Evolutionary conservation across 2,888 invertebrate genomes (phyloP), one percentile per base, ranked within the genome.

Genomic region (Coelinius sp.): DNA sequence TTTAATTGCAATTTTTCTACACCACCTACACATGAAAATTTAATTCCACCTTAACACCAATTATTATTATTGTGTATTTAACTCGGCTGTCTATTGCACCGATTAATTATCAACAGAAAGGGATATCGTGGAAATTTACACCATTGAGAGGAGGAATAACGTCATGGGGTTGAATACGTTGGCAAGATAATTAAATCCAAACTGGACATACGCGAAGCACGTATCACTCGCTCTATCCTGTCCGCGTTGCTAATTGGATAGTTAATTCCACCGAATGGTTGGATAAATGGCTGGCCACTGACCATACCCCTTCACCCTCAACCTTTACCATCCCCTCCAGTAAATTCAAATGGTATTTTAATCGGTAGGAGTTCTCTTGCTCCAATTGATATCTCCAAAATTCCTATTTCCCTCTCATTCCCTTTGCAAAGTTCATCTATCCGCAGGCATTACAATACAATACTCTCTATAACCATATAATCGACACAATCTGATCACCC

Each of bases 181-280:
- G 27, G 46, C 14, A 31, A 71, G 71, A 71, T 71, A 71, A 72
- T 68, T 72, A 68, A 72, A 72, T 72, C 63, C 64, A 63, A n/a
- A 64, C 59, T 44, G 65, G 68, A 59, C 64, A 49, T 74, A 71
- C 67, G 56, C 46, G 64, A 71, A 73, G 49, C 74, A 68, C 74
- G 76, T 72, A 76, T 71, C 74, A 64, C 71, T 62, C 52, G 73
- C 72, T 70, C 73, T 69, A 71, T 73, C 66, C 68, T 72, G n/a
- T 65, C 70, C 75, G 71, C 70, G 73, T 71, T 59, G 49, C 76
- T 77, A 77, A 76, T 77, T 77, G 76, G 75, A 75, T 75, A 75
- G 76, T 77, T 77, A 75, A 76, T 77, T 75, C 74, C 73, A 63
- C 63, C 70, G 73, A 73, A 75, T 72, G 71, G 68, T 68, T 46